A percentile compares a stretch with the other conserved stretches of the same genome.
Evolutionary conservation across 2,797 vertebrate genomes (phyloP).

Genomic region (Sebastes diploproa): DNA sequence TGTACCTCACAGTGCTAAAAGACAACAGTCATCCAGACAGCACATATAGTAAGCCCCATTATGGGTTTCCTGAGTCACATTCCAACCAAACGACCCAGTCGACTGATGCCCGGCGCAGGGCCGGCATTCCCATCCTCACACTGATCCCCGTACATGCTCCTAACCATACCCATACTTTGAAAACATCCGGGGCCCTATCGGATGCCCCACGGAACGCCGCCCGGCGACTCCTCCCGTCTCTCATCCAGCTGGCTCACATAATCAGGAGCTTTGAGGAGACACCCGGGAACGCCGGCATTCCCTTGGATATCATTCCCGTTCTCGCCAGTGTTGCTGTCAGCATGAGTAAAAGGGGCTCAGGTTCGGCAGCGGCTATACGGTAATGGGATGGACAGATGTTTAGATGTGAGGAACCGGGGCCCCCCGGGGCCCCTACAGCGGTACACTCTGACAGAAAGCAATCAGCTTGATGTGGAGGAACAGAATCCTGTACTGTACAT

Average conservation of each 20-base stretch:
- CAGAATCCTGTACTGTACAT: constrained; percentile 68
- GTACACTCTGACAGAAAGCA: constrained; percentile 76
- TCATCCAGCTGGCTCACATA: constrained; percentile 77
- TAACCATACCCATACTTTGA: constrained; percentile 54
- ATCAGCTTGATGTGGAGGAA: constrained; percentile 81
- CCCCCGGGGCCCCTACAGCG: constrained; percentile 53
- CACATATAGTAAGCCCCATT: constrained; percentile 62
- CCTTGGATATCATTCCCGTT: constrained; percentile 71
- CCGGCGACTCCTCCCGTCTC: constrained; percentile 60
- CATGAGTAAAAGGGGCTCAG: constrained; percentile 68
- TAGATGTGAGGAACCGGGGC: constrained; percentile 70
- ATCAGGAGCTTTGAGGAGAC: constrained; percentile 75
- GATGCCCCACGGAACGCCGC: constrained; percentile 52
- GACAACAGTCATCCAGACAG: constrained; percentile 63
- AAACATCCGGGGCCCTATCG: constrained; percentile 67
- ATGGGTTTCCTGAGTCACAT: constrained; percentile 76
- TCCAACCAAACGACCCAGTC: constrained; percentile 75
- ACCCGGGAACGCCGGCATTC: constrained; percentile 66
- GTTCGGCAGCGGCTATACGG: constrained; percentile 41
- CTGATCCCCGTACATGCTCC: constrained; percentile 53
- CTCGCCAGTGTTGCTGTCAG: constrained; percentile 70
- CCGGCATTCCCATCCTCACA: constrained; percentile 57
- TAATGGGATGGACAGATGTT: constrained; percentile 83
- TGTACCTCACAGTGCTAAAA: constrained; percentile 64
- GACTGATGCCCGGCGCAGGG: constrained; percentile 62